Evolutionary conservation across 2,888 invertebrate species (phyloP).

Genomic region (Caenorhabditis sp.): DNA sequence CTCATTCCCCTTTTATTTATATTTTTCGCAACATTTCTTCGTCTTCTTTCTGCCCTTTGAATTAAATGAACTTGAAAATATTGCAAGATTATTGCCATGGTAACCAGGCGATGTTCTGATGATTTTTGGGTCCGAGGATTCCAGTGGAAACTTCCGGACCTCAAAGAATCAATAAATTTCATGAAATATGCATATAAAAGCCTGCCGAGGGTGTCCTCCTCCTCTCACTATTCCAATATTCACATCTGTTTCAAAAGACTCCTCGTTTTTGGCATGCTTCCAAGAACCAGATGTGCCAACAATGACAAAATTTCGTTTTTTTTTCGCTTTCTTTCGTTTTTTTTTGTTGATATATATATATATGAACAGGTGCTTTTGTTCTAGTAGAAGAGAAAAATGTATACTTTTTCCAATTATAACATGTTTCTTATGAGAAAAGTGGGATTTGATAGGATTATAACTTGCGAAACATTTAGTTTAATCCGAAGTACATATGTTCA

Average conservation of each 20-base stretch:
- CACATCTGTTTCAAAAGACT: background rate
- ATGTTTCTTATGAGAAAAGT: no score
- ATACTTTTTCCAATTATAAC: no score
- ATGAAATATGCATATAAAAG: background rate
- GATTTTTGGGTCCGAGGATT: background rate
- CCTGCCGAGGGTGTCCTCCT: background rate
- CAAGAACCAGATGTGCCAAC: background rate
- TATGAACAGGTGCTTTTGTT: background rate
- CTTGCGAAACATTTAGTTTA: no score
- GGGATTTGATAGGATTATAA: no score
- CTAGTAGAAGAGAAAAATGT: no score
- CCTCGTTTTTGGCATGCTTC: background rate
- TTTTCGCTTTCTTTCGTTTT: background rate
- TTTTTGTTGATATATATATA: background rate
- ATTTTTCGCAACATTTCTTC: background rate
- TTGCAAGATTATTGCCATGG: no score
- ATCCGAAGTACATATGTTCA: no score
- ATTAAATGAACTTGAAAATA: no score
- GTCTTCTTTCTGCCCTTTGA: no score
- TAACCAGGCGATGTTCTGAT: no score
- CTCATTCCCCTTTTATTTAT: background rate
- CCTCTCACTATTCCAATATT: no score
- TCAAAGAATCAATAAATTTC: background rate
- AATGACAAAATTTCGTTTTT: background rate
- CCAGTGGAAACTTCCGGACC: no score